Base-by-base conservation (phyloP, 2,797 vertebrate species). In the Lithobates pipiens region DNA sequence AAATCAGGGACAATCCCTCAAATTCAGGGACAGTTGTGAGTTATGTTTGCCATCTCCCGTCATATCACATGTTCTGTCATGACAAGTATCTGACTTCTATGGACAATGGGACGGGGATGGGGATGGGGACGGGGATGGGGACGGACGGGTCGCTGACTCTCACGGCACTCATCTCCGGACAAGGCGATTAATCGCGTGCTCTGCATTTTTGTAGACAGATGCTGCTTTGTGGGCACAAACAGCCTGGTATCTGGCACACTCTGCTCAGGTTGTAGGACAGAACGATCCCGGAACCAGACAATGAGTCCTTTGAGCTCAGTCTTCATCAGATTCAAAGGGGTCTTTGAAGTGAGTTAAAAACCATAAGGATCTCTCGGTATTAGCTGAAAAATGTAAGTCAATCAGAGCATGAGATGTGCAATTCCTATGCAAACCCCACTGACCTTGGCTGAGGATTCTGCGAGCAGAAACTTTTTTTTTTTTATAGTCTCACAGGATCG, bases 241-340 rank as follows among this genome's bases (percentile, higher is more conserved):
- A 86, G 27, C 50, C 42, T 69, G 42, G 42, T 44, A 68, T 29
- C 23, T 61, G 23, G n/a, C 16, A 67, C 29, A 23, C 61, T n/a
- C 74, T 46, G n/a, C 23, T 61, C 80, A 71, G 15, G 73, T 61
- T 82, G 21, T 7, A 10, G 54, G 36, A 71, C 57, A 83, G 11
- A 72, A 39, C 46, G 77, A 29, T 70, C 71, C 81, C 70, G 76
- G 80, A 29, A 54, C 44, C 36, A 85, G 76, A 91, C 90, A 92
- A 89, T 88, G 90, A 82, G 76, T 85, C 84, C 85, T 90, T 93
- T 92, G 83, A 91, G 68, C 46, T 73, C n/a, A 54, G 88, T 89
- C 91, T 91, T 88, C 70, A 61, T 67, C 39, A 87, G 74, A 73
- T 57, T 91, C 83, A 90, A 89, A 89, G 70, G 75, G 44, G 67